Base-by-base conservation (phyloP, 2,113 vertebrate species). In the Caranx ignobilis region DNA sequence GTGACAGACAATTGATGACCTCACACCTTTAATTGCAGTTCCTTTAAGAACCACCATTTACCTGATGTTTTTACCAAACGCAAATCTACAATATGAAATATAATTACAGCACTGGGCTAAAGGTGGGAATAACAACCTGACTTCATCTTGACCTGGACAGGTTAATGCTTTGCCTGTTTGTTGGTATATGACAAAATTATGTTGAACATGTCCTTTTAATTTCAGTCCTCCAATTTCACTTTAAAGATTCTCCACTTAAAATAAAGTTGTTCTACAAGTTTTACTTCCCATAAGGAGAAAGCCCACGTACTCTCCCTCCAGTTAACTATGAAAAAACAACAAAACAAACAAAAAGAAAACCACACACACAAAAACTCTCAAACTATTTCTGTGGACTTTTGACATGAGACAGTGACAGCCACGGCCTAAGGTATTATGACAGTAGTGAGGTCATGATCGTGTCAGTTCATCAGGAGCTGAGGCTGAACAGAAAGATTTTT, bases 391-490 rank as follows among this genome's bases (percentile, higher is more conserved):
- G 31, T 32, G 55, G 15, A 56, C 45, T 81, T 77, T 77, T 81
- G 82, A 89, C 74, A 71, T 16, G 74, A 88, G 69, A 45, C 81
- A 77, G 77, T 73, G 69, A 67, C 75, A 84, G 74, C 61, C 63
- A 52, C 37, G 4, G 75, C 66, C 70, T 43, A 63, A 87, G 69
- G 86, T 88, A 83, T 83, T 71, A 71, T 78, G 85, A 90, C 79
- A 88, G 79, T 69, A 55, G 63, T 87, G 81, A 91, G 79, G 83
- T 92, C 81, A 90, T 75, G 72, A 78, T 82, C 41, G 61, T 82
- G 86, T 86, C 88, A 77, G 84, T 93, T 84, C 88, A 88, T 91
- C 85, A 82, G 82, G 77, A 87, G 64, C 76, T 89, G 86, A 90
- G 81, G 82, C 82, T 87, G 73, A 91, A 74, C 92, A 89, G 92